A percentile compares a stretch with the other conserved stretches of the same genome.
Conservation (phyloP, 1,140 invertebrate species). For the Lepidurus couesii region DNA sequence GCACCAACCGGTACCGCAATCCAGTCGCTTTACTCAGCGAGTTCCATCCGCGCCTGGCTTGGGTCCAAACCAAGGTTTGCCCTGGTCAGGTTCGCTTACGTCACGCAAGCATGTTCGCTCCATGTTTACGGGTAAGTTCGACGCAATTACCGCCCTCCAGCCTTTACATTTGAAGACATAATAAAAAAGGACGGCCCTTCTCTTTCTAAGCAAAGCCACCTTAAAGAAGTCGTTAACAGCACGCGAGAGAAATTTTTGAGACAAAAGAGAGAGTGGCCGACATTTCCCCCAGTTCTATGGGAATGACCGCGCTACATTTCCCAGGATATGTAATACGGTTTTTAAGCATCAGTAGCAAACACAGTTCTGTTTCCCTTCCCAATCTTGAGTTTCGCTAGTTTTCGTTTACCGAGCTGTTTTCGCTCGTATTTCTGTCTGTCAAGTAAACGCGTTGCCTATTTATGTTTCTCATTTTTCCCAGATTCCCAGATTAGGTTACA, state of each 20-base stretch:
- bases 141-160: neutral
- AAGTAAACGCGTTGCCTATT: no score
- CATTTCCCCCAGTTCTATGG: neutral
- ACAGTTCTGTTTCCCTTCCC: neutral
- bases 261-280: neutral
- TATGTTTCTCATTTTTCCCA: no score
- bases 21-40: conserved; percentile 35
- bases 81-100: conserved; percentile 28
- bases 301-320: neutral
- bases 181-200: neutral
- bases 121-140: conserved; percentile 31
- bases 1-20: conserved; percentile 39
- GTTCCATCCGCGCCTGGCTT: conserved; percentile 37
- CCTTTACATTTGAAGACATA: neutral
- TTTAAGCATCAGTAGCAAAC: neutral
- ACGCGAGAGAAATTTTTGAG: neutral
- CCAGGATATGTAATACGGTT: neutral
- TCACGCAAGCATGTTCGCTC: conserved; percentile 31
- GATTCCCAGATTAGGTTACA: no score
- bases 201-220: no score
- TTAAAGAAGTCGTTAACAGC: no score
- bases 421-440: no score
- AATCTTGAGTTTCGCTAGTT: no score
- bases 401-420: no score
- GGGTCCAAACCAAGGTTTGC: conserved; percentile 17